Evolutionary conservation across 1,140 invertebrate genomes (phyloP), one percentile per base, ranked within the genome.

Genomic region (Bombus fervidus): DNA sequence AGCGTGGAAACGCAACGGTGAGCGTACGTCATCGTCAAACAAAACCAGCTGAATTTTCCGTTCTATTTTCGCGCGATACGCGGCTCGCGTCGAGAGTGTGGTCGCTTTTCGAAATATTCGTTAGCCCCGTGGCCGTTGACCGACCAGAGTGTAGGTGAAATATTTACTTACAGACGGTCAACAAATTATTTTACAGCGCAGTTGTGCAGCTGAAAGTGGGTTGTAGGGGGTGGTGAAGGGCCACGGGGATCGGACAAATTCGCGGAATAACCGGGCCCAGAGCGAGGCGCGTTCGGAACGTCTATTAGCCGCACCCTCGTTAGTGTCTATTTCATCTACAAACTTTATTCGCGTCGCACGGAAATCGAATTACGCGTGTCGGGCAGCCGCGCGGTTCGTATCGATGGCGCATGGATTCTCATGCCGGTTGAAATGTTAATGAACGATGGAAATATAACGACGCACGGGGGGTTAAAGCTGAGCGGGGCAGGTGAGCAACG

Each of bases 381-480:
- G 74, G 77, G 31, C 12, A 37, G 77, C 47, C 3, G 57, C 10
- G 15, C 73, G 28, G 74, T 25, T 15, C 64, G 74, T 88, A 88
- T 87, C 83, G 88, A 85, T 78, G 68, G 43, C 39, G 64, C 47
- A 18, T 68, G 69, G 79, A 89, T 86, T 66, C 73, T 82, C 74
- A 31, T 59, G 37, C 62, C 86, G 86, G 74, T 81, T 81, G 84
- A 89, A 89, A 89, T 79, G 85, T 86, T 89, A 89, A 89, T 89
- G 79, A 89, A 82, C 87, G 75, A 89, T 86, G 88, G 80, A 89
- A 89, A 89, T 86, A 86, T 89, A 81, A 83, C 72, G 84, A 77
- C 66, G 43, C 31, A 34, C 3, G 59, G 37, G 69, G 4, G 47
- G 31, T 5, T 43, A n/a, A 59, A 13, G 64, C 18, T 2, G 47